Conservation (phyloP, 2,797 vertebrate genomes). For the Botia kubotai region DNA sequence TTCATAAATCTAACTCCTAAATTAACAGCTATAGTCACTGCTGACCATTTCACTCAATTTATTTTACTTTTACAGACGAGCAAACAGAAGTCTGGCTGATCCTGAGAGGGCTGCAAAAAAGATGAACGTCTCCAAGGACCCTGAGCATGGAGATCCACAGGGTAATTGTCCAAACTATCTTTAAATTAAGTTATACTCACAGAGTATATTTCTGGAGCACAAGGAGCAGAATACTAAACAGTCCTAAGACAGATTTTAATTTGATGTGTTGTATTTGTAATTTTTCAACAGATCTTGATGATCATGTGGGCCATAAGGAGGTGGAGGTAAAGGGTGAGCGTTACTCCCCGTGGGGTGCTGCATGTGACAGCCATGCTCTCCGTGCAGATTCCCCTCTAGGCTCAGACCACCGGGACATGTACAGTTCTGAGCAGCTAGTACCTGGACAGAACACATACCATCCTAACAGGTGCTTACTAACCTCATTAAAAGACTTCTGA, state of each 20-base stretch:
- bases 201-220: background rate
- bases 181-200: background rate
- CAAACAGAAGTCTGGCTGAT: conserved; percentile 68
- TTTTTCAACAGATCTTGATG: conserved; percentile 60
- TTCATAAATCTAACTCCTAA: background rate
- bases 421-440: conserved; percentile 83
- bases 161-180: conserved; percentile 60
- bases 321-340: conserved; percentile 75
- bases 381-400: conserved; percentile 72
- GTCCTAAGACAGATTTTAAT: background rate
- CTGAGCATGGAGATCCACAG: conserved; percentile 71
- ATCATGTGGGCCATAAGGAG: conserved; percentile 69
- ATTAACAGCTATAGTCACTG: background rate
- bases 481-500: background rate
- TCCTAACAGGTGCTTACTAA: conserved; percentile 77
- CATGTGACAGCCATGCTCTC: conserved; percentile 64
- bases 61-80: conserved; percentile 66
- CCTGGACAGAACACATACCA: conserved; percentile 79
- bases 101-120: conserved; percentile 70
- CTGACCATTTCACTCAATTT: background rate
- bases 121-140: conserved; percentile 63
- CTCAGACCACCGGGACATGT: conserved; percentile 73
- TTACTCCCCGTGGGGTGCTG: conserved; percentile 80
- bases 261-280: background rate
- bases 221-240: background rate